Base-by-base conservation (phyloP, 2,113 vertebrate genomes). In the Formicarius rufipectus region DNA sequence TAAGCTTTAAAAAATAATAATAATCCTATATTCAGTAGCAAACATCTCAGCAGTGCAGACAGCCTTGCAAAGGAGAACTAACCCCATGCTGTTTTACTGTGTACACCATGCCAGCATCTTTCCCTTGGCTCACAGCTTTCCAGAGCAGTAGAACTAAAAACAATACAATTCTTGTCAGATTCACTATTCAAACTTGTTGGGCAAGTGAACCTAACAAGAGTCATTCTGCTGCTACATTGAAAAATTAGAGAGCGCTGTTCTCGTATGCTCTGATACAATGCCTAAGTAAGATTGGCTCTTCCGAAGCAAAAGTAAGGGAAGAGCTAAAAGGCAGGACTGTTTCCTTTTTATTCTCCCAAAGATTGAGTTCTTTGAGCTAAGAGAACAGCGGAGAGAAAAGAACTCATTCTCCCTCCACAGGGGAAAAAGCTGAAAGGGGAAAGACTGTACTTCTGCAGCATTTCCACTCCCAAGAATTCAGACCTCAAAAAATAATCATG, bases 61-160 rank as follows among this genome's bases (percentile, higher is more conserved):
- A 95, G 93, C 92, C 95, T 95, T 94, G 86, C 95, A 92, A 97
- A 96, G 93, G 84, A 95, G 88, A 96, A 92, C 93, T 90, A 95
- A 92, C 82, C 83, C 89, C 95, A 92, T 93, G 95, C 92, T 94
- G 93, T 92, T 95, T 96, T 96, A 95, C 94, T 95, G 91, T 82
- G 96, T 91, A 94, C 55, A 94, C 92, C 90, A 96, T 90, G 93
- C 95, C 85, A 94, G 93, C 89, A 82, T 93, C 96, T 92, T 95
- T 93, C 93, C 93, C 95, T 94, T 91, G 94, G 87, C 94, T 96
- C 82, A 68, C 91, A 95, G 90, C 75, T 96, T 96, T 94, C 87
- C 90, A 93, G 90, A 88, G 93, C 93, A 94, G 91, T 59, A 95
- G 94, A 95, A 94, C 89, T 95, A 84, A 95, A 96, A 95, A 67